Evolutionary conservation across 2,888 invertebrate genomes (phyloP).

Genomic region (Camptogramma bilineatum): DNA sequence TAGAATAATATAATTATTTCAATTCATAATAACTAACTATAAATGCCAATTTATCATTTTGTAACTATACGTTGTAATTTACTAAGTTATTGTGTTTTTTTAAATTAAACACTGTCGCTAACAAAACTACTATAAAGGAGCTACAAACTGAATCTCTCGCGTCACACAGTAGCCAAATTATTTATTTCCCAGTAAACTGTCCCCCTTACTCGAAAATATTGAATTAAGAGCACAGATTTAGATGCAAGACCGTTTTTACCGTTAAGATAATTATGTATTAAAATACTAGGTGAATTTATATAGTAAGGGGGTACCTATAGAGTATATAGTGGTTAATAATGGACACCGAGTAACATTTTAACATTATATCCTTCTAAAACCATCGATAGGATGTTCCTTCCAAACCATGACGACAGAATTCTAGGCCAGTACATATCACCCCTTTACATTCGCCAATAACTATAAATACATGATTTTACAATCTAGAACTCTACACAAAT

Average conservation of each 20-base stretch:
- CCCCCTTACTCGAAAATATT: constrained; percentile 19
- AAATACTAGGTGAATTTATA: neutral
- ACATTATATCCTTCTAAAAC: constrained; percentile 35
- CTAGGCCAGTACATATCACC: constrained; percentile 72
- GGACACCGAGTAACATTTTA: constrained; percentile 52
- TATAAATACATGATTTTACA: constrained; percentile 63
- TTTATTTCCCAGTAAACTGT: constrained; percentile 36
- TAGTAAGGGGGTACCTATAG: constrained; percentile 41
- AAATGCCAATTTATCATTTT: constrained; percentile 78
- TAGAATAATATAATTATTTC: constrained; percentile 86
- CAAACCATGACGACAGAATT: constrained; percentile 52
- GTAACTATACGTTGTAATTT: constrained; percentile 74
- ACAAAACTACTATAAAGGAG: constrained; percentile 36
- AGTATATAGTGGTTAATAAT: constrained; percentile 43
- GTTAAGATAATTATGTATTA: neutral
- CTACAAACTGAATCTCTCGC: constrained; percentile 24
- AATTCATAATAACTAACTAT: constrained; percentile 85
- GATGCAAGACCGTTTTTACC: neutral
- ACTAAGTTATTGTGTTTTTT: constrained; percentile 74
- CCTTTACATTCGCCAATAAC: constrained; percentile 54
- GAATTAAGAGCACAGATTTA: neutral
- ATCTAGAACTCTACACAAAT: constrained; percentile 74
- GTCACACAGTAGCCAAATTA: constrained; percentile 53
- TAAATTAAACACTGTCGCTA: constrained; percentile 64
- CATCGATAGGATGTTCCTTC: constrained; percentile 28